phyloP scores from a whole-genome alignment of 2,113 vertebrate species.

The Cettia cetti region DNA sequence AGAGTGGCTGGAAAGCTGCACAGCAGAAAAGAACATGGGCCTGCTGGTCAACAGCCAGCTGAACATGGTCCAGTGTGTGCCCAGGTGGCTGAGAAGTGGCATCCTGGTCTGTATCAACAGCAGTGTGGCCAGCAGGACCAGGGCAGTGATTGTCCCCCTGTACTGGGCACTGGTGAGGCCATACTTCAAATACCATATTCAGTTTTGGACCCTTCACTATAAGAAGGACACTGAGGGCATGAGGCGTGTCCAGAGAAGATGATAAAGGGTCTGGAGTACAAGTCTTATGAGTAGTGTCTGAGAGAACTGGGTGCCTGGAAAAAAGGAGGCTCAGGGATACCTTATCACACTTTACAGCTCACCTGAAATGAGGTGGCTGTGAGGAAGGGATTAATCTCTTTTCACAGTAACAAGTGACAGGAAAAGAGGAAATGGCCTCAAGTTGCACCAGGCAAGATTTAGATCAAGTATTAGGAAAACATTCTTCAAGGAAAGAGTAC shows the following conservation, averaged over 20 bases:
- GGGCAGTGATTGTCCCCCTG: too few species aligned
- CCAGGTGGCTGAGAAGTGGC: neutral
- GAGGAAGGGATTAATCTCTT: neutral
- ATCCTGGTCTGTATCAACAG: neutral
- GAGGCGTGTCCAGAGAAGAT: neutral
- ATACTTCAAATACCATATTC: neutral
- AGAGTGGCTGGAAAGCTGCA: neutral
- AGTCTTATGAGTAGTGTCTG: neutral
- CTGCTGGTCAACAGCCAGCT: neutral
- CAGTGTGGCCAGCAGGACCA: neutral
- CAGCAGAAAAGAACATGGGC: neutral
- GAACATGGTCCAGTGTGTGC: neutral
- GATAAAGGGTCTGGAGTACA: neutral
- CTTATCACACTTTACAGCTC: fast-evolving
- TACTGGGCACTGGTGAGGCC: too few species aligned
- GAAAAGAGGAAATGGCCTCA: neutral
- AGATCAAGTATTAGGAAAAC: neutral
- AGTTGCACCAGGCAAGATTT: neutral
- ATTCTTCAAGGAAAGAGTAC: neutral
- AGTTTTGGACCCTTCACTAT: neutral
- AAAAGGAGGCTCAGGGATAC: fast-evolving
- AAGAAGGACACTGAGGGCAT: neutral
- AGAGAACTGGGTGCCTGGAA: neutral
- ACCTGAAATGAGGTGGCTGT: neutral
- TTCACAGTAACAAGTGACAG: neutral